Evolutionary conservation across 2,888 invertebrate species (phyloP).

Genomic region (Dicycla oo): DNA sequence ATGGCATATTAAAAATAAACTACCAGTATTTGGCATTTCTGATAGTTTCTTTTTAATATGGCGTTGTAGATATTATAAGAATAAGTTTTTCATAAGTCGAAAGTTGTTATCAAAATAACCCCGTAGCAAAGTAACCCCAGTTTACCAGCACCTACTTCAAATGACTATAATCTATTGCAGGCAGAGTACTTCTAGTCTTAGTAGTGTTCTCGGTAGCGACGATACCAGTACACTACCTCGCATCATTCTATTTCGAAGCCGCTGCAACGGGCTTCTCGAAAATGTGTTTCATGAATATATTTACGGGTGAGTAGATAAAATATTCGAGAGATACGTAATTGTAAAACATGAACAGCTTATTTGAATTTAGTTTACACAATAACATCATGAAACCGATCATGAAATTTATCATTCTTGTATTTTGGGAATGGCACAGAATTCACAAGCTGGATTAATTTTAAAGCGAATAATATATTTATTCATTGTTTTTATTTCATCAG

Average conservation of each 20-base stretch:
- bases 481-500: conserved; percentile 82
- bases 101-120: no score
- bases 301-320: conserved; percentile 80
- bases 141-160: no score
- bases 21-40: no score
- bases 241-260: conserved; percentile 93
- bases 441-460: conserved; percentile 41
- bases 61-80: no score
- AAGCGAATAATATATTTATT: conserved; percentile 47
- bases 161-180: conserved; percentile 75
- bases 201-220: conserved; percentile 93
- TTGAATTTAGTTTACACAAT: conserved; percentile 30
- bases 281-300: conserved; percentile 93
- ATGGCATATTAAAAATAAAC: no score
- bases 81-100: no score
- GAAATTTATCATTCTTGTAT: conserved; percentile 44
- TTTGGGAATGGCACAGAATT: conserved; percentile 32
- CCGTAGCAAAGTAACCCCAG: no score
- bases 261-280: conserved; percentile 95
- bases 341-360: conserved; percentile 40
- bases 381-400: conserved; percentile 21
- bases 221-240: conserved; percentile 93
- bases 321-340: not conserved
- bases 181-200: conserved; percentile 91
- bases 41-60: no score